Evolutionary conservation across 2,797 vertebrate species (phyloP), one percentile per base, ranked within the genome.

Genomic region (Oceanodroma leucorhoa): DNA sequence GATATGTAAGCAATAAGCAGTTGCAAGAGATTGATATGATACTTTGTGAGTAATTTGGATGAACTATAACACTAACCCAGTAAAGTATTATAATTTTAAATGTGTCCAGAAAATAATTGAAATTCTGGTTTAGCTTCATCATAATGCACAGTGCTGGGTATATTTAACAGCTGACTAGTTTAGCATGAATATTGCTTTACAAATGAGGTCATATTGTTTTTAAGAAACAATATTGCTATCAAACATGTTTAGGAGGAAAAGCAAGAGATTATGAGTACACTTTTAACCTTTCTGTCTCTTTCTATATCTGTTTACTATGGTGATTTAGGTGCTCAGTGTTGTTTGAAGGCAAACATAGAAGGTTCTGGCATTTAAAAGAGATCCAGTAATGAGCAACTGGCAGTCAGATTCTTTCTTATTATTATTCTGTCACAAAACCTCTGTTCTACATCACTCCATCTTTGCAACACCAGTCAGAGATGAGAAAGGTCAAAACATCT

Each of bases 101-200:
- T 98, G 98, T 98, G 98, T 98, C 98, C 98, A 97, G 98, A 98
- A 98, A 98, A 98, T 98, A 98, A 98, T 98, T 98, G 98, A 98
- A 98, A 98, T 98, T 98, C 98, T 97, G 97, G 97, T 98, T 98
- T 97, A 97, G 98, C 98, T 98, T 98, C 97, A 98, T 98, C 97
- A 95, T 97, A 95, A 98, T 98, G 98, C 98, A 97, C 96, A 95
- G 96, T 79, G 95, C 97, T 12, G 96, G 94, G 96, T 97, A 96
- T 98, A 98, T 98, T 98, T 98, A 98, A 98, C 98, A 98, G 98
- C 97, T 98, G 98, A 98, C 98, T 98, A 98, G 97, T 96, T 98
- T 98, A 97, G 98, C 97, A 96, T 97, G 98, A 97, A 98, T 98
- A 98, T 98, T 98, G 98, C 98, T 98, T 98, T 97, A 98, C 98